phyloP scores from a whole-genome alignment of 2,888 invertebrate species.

The Leuctra nigra region DNA sequence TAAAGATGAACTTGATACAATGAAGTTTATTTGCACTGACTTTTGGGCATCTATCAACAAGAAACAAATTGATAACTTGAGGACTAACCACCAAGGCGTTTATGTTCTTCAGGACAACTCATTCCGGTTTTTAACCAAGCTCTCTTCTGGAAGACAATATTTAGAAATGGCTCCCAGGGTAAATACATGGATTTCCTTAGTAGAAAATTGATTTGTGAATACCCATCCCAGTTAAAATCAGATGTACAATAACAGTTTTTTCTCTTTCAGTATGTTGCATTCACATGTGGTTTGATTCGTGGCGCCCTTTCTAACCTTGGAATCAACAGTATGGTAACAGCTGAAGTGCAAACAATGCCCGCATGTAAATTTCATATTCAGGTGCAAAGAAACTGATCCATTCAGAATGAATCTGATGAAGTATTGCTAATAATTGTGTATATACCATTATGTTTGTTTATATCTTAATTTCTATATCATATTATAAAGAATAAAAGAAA shows the following conservation, averaged over 20 bases:
- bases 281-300: slow-evolving; percentile 91
- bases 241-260: slow-evolving; percentile 23
- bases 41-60: slow-evolving; percentile 98
- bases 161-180: slow-evolving; percentile 84
- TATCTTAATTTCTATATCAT: too few relatives aligned
- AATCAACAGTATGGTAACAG: slow-evolving; percentile 88
- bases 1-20: slow-evolving; percentile 94
- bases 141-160: slow-evolving; percentile 86
- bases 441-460: too few relatives aligned
- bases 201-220: not conserved
- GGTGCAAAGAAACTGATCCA: slow-evolving; percentile 60
- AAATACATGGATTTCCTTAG: slow-evolving; percentile 31
- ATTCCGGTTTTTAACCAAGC: slow-evolving; percentile 82
- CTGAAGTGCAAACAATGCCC: slow-evolving; percentile 89
- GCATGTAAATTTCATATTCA: slow-evolving; percentile 89
- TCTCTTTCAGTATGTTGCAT: slow-evolving; percentile 70
- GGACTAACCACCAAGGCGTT: slow-evolving; percentile 97
- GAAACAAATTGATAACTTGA: slow-evolving; percentile 95
- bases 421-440: too few relatives aligned
- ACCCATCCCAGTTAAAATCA: too few relatives aligned
- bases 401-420: too few relatives aligned
- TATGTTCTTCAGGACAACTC: slow-evolving; percentile 96
- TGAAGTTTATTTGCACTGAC: slow-evolving; percentile 98
- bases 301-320: slow-evolving; percentile 94
- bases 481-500: too few relatives aligned